Percentiles rank a stretch among this genome's conserved stretches.
Conservation (phyloP, 2,797 vertebrate genomes). For the Botia almorhae region DNA sequence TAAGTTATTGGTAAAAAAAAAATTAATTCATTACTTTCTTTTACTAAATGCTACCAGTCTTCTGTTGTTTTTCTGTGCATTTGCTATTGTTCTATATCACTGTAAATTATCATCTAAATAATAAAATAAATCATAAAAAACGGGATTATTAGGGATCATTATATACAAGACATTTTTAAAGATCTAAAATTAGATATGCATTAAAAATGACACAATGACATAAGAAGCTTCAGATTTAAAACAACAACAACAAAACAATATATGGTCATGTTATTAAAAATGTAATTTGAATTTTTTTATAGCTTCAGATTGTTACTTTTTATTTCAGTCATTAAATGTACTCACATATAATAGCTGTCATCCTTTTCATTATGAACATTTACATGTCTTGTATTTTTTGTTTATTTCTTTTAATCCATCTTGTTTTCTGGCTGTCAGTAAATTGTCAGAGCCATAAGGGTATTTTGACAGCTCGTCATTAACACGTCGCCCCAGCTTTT, state of each 20-base stretch:
- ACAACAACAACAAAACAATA: no score
- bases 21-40: no score
- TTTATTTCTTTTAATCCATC: conserved; percentile 1
- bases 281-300: background rate
- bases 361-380: background rate
- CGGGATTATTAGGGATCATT: no score
- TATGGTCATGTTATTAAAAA: background rate
- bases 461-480: conserved; percentile 47
- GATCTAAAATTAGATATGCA: background rate
- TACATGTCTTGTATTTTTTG: background rate
- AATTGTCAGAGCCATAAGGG: background rate
- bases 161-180: background rate
- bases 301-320: background rate
- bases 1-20: no score
- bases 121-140: background rate
- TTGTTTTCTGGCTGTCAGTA: conserved; percentile 38
- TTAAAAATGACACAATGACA: background rate
- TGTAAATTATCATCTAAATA: background rate
- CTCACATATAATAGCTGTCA: background rate
- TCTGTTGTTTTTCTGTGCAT: no score
- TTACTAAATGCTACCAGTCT: no score
- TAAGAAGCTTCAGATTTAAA: background rate
- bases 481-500: conserved; percentile 25
- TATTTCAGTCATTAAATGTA: conserved; percentile 11
- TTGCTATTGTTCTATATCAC: no score